phyloP scores from a whole-genome alignment of 2,797 vertebrate species.

The Cynopterus sphinx region DNA sequence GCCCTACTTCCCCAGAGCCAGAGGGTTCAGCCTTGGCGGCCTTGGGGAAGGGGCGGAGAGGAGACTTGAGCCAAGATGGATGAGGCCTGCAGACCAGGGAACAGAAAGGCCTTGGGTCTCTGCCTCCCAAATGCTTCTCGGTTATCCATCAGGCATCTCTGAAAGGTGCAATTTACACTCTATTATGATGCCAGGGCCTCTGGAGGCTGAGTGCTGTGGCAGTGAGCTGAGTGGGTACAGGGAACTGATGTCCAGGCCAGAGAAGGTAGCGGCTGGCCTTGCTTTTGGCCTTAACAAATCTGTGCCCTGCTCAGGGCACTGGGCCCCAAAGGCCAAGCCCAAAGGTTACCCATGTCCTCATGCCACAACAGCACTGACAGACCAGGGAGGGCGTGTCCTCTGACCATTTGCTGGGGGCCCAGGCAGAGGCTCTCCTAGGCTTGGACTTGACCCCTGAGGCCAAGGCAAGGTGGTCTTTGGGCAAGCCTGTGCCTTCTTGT shows the following conservation, averaged over 20 bases:
- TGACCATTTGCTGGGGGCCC: neutral
- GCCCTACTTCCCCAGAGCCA: neutral
- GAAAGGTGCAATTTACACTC: conserved; percentile 68
- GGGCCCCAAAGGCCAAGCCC: neutral
- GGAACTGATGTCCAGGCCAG: conserved; percentile 14
- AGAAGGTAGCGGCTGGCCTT: neutral
- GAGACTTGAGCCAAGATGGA: conserved; percentile 45
- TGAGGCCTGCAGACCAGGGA: conserved; percentile 32
- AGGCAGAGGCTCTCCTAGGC: neutral
- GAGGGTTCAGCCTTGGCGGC: neutral
- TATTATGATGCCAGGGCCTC: conserved; percentile 38
- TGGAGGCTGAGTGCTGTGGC: conserved; percentile 23
- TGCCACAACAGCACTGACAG: neutral
- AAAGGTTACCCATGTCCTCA: neutral
- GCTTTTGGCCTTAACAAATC: conserved; percentile 4
- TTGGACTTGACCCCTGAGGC: neutral
- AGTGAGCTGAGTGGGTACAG: neutral
- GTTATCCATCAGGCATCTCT: conserved; percentile 68
- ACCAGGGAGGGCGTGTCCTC: neutral
- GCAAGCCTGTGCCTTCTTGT: neutral
- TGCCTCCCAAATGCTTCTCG: conserved; percentile 35
- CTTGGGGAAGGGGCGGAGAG: conserved; percentile 30
- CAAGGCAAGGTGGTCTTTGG: neutral
- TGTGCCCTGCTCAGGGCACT: neutral
- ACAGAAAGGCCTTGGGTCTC: conserved; percentile 53